phyloP scores from a whole-genome alignment of 2,113 vertebrate genomes.

The Bos indicus region DNA sequence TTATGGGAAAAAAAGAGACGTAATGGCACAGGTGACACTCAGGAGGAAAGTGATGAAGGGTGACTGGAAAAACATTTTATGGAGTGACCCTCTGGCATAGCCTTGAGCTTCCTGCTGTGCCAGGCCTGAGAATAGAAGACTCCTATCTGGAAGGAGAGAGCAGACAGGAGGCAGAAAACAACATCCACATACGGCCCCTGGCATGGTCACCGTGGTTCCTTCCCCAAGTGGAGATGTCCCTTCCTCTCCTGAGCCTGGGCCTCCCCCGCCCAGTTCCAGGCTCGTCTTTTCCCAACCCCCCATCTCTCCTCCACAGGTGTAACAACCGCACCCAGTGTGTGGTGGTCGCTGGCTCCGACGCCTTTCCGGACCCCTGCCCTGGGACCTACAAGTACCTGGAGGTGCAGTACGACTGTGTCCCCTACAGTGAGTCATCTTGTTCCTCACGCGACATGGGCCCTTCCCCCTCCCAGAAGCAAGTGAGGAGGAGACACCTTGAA shows the following conservation, averaged over 20 bases:
- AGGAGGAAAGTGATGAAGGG: background rate
- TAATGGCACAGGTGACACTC: background rate
- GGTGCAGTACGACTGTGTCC: constrained; percentile 96
- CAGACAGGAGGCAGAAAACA: background rate
- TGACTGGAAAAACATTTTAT: background rate
- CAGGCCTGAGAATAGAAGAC: background rate
- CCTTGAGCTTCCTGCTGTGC: background rate
- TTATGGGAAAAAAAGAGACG: background rate
- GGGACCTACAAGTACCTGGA: constrained; percentile 97
- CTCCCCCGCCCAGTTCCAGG: fast-evolving
- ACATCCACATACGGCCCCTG: background rate
- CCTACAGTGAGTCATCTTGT: constrained; percentile 91
- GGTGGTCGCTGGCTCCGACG: constrained; percentile 91
- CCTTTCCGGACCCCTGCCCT: constrained; percentile 93
- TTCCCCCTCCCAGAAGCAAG: background rate
- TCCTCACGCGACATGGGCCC: constrained; percentile 54
- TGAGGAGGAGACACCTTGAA: constrained; percentile 54
- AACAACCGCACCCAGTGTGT: constrained; percentile 95
- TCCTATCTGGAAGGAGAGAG: background rate
- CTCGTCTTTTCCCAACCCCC: background rate
- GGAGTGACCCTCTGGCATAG: background rate
- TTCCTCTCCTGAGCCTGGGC: background rate
- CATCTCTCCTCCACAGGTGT: constrained; percentile 81
- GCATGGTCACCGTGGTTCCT: fast-evolving
- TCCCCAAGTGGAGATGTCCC: background rate